These are phyloP conservation scores for Holacanthus passer DNA, from an alignment of 2,113 vertebrate species.

Conservation along the genomic window DNA sequence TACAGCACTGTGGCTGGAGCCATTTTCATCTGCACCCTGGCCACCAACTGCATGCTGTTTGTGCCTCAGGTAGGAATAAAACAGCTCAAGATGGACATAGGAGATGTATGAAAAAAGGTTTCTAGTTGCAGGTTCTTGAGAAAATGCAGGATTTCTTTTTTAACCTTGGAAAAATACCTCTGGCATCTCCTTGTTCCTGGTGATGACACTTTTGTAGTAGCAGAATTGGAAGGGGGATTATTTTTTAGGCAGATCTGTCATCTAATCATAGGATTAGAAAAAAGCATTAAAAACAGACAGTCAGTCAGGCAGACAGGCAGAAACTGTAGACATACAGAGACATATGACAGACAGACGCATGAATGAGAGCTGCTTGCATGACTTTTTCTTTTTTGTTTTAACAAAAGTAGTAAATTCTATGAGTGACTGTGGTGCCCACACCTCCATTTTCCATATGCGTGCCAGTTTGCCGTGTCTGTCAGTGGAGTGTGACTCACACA, in stretches of 20 bases:
- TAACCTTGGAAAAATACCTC: background rate
- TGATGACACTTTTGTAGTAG: background rate
- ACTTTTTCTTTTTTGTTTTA: conserved; percentile 37
- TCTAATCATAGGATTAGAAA: conserved; percentile 16
- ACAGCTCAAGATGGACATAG: background rate
- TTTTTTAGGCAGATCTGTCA: conserved; percentile 10
- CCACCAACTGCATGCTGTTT: conserved; percentile 95
- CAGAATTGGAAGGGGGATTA: background rate
- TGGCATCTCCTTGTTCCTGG: background rate
- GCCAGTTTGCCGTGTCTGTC: conserved; percentile 50
- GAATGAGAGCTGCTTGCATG: conserved; percentile 4
- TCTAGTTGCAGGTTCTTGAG: background rate
- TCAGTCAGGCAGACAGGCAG: conserved; percentile 12
- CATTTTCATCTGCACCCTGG: conserved; percentile 93
- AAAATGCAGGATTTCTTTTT: background rate
- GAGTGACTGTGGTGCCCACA: background rate
- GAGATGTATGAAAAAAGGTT: background rate
- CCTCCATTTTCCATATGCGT: conserved; percentile 23
- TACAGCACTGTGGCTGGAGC: conserved; percentile 92
- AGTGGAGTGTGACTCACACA: conserved; percentile 71
- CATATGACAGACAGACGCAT: conserved; percentile 17
- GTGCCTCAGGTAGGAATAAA: conserved; percentile 90
- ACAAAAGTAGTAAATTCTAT: conserved; percentile 22
- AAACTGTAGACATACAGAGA: conserved; percentile 20
- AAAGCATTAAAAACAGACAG: conserved; percentile 1